A percentile compares a stretch with the other conserved stretches of the same genome.
phyloP scores from a whole-genome alignment of 2,797 vertebrate genomes.

The Myotis findleyi region DNA sequence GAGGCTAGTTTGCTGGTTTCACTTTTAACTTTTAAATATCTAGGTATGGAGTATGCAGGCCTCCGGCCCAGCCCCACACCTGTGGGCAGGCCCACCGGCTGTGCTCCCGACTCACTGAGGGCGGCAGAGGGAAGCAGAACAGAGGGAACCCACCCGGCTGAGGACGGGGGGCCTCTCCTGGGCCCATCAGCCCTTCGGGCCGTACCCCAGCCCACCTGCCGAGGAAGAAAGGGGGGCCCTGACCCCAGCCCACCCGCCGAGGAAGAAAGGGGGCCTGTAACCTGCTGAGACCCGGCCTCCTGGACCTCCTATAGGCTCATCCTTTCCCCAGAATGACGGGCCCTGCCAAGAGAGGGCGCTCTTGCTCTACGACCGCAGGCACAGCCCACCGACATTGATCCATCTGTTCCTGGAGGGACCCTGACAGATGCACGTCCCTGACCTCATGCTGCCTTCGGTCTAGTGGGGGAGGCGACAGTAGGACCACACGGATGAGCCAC shows the following conservation, averaged over 20 bases:
- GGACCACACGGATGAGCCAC: background rate
- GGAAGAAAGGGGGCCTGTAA: no score
- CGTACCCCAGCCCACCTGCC: background rate
- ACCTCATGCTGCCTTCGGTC: background rate
- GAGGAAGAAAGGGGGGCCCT: background rate
- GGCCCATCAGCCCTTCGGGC: background rate
- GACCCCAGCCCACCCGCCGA: no score
- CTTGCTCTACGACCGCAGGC: background rate
- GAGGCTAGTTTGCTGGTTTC: background rate
- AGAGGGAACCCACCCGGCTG: accelerated
- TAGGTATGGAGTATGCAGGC: background rate
- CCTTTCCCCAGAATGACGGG: no score
- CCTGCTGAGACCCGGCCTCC: background rate
- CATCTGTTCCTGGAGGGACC: accelerated
- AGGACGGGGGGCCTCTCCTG: background rate
- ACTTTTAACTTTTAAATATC: background rate
- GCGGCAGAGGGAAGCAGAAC: background rate
- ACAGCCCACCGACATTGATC: accelerated
- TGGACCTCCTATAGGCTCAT: no score
- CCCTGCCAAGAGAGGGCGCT: conserved; percentile 57
- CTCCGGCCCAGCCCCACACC: background rate
- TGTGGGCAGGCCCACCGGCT: background rate
- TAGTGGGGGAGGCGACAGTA: background rate
- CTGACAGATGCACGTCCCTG: background rate
- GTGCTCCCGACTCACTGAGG: background rate